Evolutionary conservation across 2,113 vertebrate species (phyloP).

Genomic region (Elaphurus davidianus): DNA sequence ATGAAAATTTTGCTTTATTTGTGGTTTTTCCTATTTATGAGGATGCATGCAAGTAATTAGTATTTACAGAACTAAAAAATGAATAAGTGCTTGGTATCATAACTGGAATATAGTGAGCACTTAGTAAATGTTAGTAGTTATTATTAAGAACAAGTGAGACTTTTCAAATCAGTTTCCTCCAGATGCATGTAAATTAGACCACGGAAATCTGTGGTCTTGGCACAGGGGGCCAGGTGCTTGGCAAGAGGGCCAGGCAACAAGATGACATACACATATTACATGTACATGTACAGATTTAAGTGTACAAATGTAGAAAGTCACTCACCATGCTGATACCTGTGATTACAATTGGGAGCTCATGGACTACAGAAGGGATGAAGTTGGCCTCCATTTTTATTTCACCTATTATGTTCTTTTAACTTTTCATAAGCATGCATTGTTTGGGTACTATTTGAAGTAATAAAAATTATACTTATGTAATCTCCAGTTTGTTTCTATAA

Average conservation of each 20-base stretch:
- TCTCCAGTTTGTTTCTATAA: conserved; percentile 26
- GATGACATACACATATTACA: not conserved
- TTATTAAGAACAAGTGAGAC: not conserved
- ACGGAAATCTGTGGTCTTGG: not conserved
- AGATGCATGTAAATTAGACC: not conserved
- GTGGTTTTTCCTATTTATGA: not conserved
- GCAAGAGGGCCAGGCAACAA: not conserved
- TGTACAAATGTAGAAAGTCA: not conserved
- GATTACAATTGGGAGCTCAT: not conserved
- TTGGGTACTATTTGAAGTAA: conserved; percentile 9
- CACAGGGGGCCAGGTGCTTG: not conserved
- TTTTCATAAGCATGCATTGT: not conserved
- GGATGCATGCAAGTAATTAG: not conserved
- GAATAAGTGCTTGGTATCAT: not conserved
- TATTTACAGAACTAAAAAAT: conserved; percentile 17
- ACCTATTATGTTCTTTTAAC: not conserved
- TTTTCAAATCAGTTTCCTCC: not conserved
- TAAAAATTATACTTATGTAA: not conserved
- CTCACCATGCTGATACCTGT: not conserved
- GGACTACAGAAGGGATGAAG: not conserved
- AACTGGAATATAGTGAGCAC: not conserved
- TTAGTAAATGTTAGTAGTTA: not conserved
- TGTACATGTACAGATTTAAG: not conserved
- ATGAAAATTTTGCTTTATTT: not conserved
- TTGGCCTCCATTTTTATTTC: not conserved